phyloP scores from a whole-genome alignment of 2,888 invertebrate genomes.

The Campopleginae sp. region DNA sequence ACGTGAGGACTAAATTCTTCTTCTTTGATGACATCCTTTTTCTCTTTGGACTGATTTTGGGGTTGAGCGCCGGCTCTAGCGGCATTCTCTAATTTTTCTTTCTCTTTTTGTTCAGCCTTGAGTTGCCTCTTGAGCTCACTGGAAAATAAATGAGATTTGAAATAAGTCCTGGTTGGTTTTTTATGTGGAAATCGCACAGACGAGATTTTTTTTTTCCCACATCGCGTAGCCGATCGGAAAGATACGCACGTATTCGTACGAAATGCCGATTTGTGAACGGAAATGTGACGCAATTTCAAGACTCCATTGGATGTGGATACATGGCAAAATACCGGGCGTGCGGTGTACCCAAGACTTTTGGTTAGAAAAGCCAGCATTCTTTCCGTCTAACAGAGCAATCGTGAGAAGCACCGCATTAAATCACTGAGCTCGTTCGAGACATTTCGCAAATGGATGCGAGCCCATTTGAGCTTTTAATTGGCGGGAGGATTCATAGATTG shows the following conservation, averaged over 20 bases:
- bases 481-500: slow-evolving; percentile 5
- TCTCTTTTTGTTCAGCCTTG: slow-evolving; percentile 96
- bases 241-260: slow-evolving; percentile 76
- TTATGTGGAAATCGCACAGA: too few species aligned
- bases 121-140: slow-evolving; percentile 97
- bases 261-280: slow-evolving; percentile 70
- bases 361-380: slow-evolving; percentile 74
- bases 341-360: slow-evolving; percentile 66
- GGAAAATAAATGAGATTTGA: slow-evolving; percentile 77
- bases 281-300: slow-evolving; percentile 75
- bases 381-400: slow-evolving; percentile 26
- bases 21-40: slow-evolving; percentile 83
- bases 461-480: background rate
- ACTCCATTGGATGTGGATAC: slow-evolving; percentile 38
- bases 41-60: slow-evolving; percentile 79
- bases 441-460: background rate
- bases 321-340: slow-evolving; percentile 65
- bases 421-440: background rate
- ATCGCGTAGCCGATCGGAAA: background rate
- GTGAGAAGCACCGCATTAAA: slow-evolving; percentile 8
- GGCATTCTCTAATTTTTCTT: slow-evolving; percentile 94
- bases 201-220: background rate
- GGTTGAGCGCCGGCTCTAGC: slow-evolving; percentile 85
- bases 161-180: slow-evolving; percentile 22
- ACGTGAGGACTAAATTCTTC: slow-evolving; percentile 97